These are phyloP conservation scores for Listronotus oregonensis DNA, from an alignment of 1,140 invertebrate genomes.

Conservation along the genomic window DNA sequence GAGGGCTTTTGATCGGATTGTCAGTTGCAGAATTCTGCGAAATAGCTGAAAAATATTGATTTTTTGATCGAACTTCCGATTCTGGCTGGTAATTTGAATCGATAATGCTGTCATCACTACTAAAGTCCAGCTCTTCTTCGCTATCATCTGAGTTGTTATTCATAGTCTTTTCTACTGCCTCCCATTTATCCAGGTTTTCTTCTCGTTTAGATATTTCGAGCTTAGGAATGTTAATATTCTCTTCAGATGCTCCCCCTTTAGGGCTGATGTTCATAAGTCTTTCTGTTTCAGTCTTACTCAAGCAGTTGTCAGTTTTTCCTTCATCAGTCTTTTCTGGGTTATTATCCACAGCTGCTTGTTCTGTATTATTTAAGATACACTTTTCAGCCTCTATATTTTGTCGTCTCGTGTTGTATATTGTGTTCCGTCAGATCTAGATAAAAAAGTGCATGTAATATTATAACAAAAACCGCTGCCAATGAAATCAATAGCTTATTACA, in stretches of 20 bases:
- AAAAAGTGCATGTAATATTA: slow-evolving; percentile 7
- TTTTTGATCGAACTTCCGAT: slow-evolving; percentile 6
- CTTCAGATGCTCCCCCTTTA: slow-evolving; percentile 5
- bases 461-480: too few species aligned
- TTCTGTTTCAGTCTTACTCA: slow-evolving; percentile 5
- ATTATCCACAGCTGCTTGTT: slow-evolving; percentile 9
- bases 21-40: slow-evolving; percentile 1
- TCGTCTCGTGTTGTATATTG: background rate
- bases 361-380: slow-evolving; percentile 4
- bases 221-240: slow-evolving; percentile 9
- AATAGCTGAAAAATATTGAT: background rate
- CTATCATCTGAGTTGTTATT: slow-evolving; percentile 11
- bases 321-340: slow-evolving; percentile 8
- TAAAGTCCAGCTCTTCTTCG: slow-evolving; percentile 7
- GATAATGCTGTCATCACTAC: slow-evolving; percentile 10
- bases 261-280: slow-evolving; percentile 6
- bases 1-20: too few species aligned
- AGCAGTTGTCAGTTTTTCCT: slow-evolving; percentile 6
- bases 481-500: too few species aligned
- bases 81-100: slow-evolving; percentile 7
- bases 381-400: slow-evolving; percentile 1
- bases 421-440: slow-evolving; percentile 2
- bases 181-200: slow-evolving; percentile 6
- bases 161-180: slow-evolving; percentile 7
- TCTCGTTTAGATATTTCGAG: slow-evolving; percentile 9